Base-by-base conservation (phyloP, 2,888 invertebrate genomes). In the Pegoplata infirma region DNA sequence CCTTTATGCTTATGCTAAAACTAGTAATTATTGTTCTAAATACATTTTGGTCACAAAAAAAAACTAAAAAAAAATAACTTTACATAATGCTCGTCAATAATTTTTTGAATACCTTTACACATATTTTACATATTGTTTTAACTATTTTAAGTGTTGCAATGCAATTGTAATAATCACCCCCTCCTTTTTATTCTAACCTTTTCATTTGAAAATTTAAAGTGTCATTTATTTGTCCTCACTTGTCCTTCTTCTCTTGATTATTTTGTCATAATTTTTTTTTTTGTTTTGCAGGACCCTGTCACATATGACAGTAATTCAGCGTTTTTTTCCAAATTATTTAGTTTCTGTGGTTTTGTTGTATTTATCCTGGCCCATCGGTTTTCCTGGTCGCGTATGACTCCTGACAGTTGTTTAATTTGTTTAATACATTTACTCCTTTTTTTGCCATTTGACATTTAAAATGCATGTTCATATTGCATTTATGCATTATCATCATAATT, bases 221-320 rank as follows among this genome's bases (percentile, higher is more conserved):
- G 77, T 68, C 58, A 78, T 64, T 69, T 61, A 69, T 74, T 74
- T 74, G 64, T 74, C 53, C 71, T 63, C 56, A 67, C 56, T 47
- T 55, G 59, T 40, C 36, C 36, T 40, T 25, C 25, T 3, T 49
- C 53, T 21, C 61, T 75, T 72, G 71, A 79, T 75, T 75, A 72
- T 75, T 72, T 75, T 66, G 51, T 79, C 71, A 79, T 59, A 17
- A 23, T 58, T n/a, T n/a, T n/a, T n/a, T 73, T 49, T n/a, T 19
- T n/a, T 49, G 19, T 19, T 8, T 36, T 58, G 40, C 51, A 8
- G 47, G 17, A 61, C 32, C 69, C 61, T 72, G 75, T 75, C 79
- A 79, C 79, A 79, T 72, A 58, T 79, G 79, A 75, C 79, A 75
- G n/a, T n/a, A n/a, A n/a, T n/a, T n/a, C n/a, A n/a, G n/a, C 21